Conservation (phyloP, 2,113 vertebrate genomes). For the Leptocoma aspasia region DNA sequence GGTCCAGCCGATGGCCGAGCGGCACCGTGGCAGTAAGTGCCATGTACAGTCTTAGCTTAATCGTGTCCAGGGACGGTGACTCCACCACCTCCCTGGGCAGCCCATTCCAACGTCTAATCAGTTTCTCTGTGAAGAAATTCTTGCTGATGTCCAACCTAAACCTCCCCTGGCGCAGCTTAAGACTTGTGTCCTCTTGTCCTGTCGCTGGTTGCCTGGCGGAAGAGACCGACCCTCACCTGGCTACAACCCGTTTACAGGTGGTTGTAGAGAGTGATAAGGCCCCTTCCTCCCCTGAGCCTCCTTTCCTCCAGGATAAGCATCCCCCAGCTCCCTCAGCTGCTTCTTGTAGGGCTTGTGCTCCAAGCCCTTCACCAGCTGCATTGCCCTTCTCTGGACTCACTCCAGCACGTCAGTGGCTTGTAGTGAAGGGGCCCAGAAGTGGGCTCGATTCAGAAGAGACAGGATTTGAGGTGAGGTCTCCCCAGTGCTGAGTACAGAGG, state of each 20-base stretch:
- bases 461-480: not conserved
- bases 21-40: fast-evolving
- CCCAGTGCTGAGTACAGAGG: not conserved
- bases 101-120: not conserved
- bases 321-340: not conserved
- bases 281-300: not conserved
- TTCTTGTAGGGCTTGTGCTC: not conserved
- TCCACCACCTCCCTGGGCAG: too few species aligned
- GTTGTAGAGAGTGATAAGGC: not conserved
- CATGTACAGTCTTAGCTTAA: not conserved
- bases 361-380: not conserved
- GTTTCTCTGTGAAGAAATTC: not conserved
- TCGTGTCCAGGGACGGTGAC: not conserved
- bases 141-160: not conserved
- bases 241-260: not conserved
- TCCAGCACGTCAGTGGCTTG: not conserved
- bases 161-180: not conserved
- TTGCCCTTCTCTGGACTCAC: not conserved
- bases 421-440: not conserved
- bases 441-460: not conserved
- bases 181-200: too few species aligned
- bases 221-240: too few species aligned
- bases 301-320: not conserved
- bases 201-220: not conserved
- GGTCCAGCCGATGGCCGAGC: fast-evolving